Conservation (phyloP, 2,113 vertebrate genomes). For the Cranoglanis bouderius region DNA sequence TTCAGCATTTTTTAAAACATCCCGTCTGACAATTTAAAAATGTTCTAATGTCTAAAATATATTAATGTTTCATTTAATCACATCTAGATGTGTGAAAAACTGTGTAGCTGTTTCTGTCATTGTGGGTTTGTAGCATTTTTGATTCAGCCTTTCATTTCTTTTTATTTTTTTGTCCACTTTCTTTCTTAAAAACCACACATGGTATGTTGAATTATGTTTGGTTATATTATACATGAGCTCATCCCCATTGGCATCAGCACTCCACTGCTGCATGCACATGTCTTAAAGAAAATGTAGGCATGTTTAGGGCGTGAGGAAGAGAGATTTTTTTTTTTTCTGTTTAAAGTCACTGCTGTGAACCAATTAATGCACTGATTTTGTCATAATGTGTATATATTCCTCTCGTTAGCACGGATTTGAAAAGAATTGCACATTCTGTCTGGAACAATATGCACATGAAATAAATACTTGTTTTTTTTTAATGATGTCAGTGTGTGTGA, state of each 20-base stretch:
- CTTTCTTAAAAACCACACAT: neutral
- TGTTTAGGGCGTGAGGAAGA: conserved; percentile 31
- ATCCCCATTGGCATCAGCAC: conserved; percentile 41
- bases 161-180: neutral
- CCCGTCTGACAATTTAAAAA: neutral
- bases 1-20: neutral
- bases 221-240: conserved; percentile 49
- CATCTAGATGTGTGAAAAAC: neutral
- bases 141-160: neutral
- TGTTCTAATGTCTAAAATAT: neutral
- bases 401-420: conserved; percentile 64
- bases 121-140: neutral
- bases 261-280: conserved; percentile 61
- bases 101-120: neutral
- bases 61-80: neutral
- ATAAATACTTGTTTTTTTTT: conserved; percentile 58
- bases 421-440: conserved; percentile 54
- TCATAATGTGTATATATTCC: conserved; percentile 57
- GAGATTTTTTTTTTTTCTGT: conserved; percentile 36
- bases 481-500: neutral
- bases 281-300: conserved; percentile 1
- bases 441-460: conserved; percentile 61
- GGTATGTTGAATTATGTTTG: neutral
- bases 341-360: conserved; percentile 74
- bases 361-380: conserved; percentile 76